Percentiles rank a stretch among this genome's conserved stretches.
phyloP scores from a whole-genome alignment of 1,140 invertebrate genomes.

The Diachasmimorpha longicaudata region DNA sequence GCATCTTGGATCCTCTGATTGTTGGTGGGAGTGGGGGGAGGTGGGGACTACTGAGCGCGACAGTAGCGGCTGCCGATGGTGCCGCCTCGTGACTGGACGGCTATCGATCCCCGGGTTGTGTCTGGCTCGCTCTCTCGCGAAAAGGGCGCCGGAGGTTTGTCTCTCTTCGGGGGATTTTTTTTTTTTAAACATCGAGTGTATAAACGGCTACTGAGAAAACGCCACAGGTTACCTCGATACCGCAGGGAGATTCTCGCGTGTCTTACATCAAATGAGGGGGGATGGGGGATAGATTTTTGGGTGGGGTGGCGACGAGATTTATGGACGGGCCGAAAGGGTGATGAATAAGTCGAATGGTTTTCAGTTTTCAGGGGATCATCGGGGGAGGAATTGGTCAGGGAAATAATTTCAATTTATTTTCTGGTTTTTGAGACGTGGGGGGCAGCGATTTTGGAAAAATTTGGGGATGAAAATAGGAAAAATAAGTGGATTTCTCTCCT shows the following conservation, averaged over 20 bases:
- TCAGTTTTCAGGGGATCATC: too few species aligned
- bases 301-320: neutral
- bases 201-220: constrained; percentile 17
- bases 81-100: constrained; percentile 33
- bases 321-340: neutral
- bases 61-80: constrained; percentile 23
- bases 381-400: neutral
- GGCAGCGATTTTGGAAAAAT: too few species aligned
- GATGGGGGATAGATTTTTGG: too few species aligned
- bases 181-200: neutral
- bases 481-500: too few species aligned
- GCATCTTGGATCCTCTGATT: constrained; percentile 16
- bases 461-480: too few species aligned
- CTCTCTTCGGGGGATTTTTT: neutral
- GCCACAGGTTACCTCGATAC: constrained; percentile 24
- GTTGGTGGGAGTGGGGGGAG: neutral
- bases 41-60: constrained; percentile 21
- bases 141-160: neutral
- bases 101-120: constrained; percentile 25
- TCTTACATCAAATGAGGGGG: neutral
- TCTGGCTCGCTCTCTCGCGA: neutral
- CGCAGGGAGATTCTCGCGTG: neutral
- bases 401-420: too few species aligned
- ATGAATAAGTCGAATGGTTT: neutral
- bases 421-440: too few species aligned